Percentiles rank a stretch among this genome's conserved stretches.
Evolutionary conservation across 2,113 vertebrate species (phyloP).

Genomic region (Charadrius vociferus): DNA sequence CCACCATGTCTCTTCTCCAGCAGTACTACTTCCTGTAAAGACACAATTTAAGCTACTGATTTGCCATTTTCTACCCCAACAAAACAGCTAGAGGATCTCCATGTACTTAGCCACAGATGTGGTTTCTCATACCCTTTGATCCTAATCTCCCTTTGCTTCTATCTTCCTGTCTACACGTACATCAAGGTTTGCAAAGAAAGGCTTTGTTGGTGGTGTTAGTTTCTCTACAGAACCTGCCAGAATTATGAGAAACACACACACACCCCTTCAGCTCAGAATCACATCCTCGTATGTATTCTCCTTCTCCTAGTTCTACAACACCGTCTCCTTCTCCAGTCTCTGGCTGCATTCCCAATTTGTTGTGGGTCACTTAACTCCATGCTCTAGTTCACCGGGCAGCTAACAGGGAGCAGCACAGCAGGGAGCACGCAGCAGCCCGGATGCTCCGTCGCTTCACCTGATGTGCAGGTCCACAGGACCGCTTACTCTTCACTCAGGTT

Average conservation of each 20-base stretch:
- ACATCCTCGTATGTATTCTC: background rate
- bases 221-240: background rate
- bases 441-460: fast-evolving
- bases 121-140: background rate
- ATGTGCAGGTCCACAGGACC: background rate
- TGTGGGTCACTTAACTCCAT: background rate
- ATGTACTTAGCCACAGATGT: fast-evolving
- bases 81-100: background rate
- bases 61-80: background rate
- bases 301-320: background rate
- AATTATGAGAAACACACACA: background rate
- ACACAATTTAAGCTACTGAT: background rate
- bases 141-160: background rate
- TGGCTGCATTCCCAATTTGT: background rate
- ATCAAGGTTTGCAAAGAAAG: background rate
- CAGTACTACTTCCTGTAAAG: background rate
- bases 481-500: no score
- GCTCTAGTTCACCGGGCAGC: background rate
- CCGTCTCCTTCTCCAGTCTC: background rate
- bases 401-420: no score
- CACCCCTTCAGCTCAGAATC: background rate
- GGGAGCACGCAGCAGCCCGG: background rate
- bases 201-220: no score
- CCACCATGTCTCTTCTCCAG: background rate
- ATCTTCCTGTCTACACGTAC: background rate